Base-by-base conservation (phyloP, 2,797 vertebrate genomes). In the Botia kubotai region DNA sequence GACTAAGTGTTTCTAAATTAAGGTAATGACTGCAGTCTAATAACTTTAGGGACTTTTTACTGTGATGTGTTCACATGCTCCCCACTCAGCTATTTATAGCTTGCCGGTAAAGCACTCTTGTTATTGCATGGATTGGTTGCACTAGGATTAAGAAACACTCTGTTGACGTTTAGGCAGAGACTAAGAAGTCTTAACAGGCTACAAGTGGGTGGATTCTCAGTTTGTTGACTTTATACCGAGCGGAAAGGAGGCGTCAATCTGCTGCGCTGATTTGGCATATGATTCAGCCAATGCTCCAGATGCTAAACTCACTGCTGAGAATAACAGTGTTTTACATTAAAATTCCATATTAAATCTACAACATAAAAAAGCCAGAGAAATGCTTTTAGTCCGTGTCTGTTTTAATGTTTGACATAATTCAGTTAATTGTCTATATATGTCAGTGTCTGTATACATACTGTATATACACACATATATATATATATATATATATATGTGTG, bases 1-100 rank as follows among this genome's bases (percentile, higher is more conserved):
- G 73, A 87, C 80, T 65, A 75, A 82, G 53, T 72, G 60, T 73
- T 76, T 43, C 78, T 67, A 87, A 84, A 82, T 82, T 12, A 58
- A 57, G 81, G 17, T 77, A 78, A 85, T 71, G 71, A 72, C 86
- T 81, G 58, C 4, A 74, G 69, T 29, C 63, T 29, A 50, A 17
- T 63, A 78, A 75, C 71, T 62, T 83, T 29, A 17, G 76, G 81
- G 76, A 74, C 70, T 80, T 82, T 86, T 80, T 14, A 57, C 50
- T 76, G 23, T 60, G 65, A 72, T 13, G 13, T 19, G 13, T 12
- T 53, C 26, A 69, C 55, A 60, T 23, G 66, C 39, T 71, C 33
- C 26, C 46, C 29, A 43, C 69, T 63, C 19, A 63, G 52, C 62
- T 74, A 66, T 80, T 67, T 80, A 67, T 80, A 68, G 50, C 21